phyloP scores from a whole-genome alignment of 2,888 invertebrate species.

The Acanthosepion pharaonis region DNA sequence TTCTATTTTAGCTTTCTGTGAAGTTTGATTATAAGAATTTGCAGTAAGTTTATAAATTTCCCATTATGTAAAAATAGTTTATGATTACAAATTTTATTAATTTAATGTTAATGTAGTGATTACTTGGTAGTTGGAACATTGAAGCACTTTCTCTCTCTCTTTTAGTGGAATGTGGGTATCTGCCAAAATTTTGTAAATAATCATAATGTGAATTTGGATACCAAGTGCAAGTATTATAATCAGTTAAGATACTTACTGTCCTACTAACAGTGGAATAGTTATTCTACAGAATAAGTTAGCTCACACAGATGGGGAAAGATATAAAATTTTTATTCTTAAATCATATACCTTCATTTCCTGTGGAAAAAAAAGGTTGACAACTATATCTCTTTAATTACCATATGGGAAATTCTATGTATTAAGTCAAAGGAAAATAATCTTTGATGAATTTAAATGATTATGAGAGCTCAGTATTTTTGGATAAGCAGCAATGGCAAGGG shows the following conservation, averaged over 20 bases:
- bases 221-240: background rate
- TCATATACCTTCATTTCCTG: background rate
- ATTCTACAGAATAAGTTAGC: no score
- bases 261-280: background rate
- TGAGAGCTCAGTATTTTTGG: no score
- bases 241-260: background rate
- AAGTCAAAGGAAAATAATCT: no score
- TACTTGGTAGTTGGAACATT: background rate
- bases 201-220: background rate
- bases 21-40: no score
- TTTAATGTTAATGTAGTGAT: background rate
- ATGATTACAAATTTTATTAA: background rate
- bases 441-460: no score
- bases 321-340: background rate
- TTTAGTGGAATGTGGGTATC: background rate
- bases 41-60: no score
- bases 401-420: no score
- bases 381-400: no score
- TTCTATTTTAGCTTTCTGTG: no score
- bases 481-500: no score
- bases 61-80: no score
- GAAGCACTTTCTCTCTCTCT: background rate
- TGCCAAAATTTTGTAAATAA: background rate
- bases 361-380: background rate
- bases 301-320: no score